Evolutionary conservation across 2,113 vertebrate genomes (phyloP), one percentile per base, ranked within the genome.

Genomic region (Speoplatyrhinus poulsoni): DNA sequence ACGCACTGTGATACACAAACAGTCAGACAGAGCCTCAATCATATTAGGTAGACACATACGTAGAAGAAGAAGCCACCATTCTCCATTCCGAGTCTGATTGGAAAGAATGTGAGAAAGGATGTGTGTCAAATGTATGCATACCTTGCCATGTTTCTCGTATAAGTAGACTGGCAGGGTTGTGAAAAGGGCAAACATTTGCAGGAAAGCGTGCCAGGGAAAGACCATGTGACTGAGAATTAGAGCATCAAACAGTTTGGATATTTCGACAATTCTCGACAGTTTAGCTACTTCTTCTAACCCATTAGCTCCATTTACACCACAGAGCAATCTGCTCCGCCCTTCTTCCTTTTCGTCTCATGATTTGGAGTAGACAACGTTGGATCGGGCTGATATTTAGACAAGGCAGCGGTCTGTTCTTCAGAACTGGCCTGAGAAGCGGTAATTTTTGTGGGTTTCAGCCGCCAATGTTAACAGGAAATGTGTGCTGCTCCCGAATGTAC

Each of bases 381-480:
- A 86, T 52, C 63, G 17, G 77, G 79, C 72, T 73, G 75, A 75
- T 87, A 84, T 89, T 91, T 87, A 90, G 83, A 89, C 82, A 87
- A 88, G 86, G 70, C 80, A 68, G 81, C 17, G 73, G 83, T 83
- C 85, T 88, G 86, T 85, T 84, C 81, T 70, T 69, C 67, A 81
- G 71, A 79, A 72, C 71, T 90, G 85, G 87, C 76, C 67, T 58
- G 75, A 80, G 77, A 88, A 86, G 70, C 66, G 85, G 73, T 88
- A 67, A 83, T 90, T 85, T 88, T 87, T 85, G 80, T 78, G 86
- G 69, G 75, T 62, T 62, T 74, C 59, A 73, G 73, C 62, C 78
- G 87, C 82, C 77, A 86, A 85, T 68, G 79, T 89, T 88, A 90
- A 90, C 87, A 90, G 90, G 89, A 90, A 90, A 86, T n/a, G 73